phyloP scores from a whole-genome alignment of 2,113 vertebrate species.

The Pygoscelis antarcticus region DNA sequence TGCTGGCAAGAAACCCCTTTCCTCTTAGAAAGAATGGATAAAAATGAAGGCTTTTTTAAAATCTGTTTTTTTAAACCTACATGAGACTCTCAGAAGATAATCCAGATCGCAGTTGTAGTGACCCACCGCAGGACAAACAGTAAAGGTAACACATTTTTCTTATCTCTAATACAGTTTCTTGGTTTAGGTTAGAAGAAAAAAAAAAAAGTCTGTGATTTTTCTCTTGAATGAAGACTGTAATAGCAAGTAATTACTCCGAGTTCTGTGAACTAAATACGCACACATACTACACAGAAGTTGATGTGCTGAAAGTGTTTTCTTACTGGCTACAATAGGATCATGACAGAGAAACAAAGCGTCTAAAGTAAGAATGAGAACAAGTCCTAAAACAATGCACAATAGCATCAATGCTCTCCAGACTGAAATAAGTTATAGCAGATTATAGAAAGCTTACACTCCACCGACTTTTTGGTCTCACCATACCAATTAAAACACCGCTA shows the following conservation, averaged over 20 bases:
- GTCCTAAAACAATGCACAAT: neutral
- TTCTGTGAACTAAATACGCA: neutral
- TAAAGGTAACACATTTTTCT: neutral
- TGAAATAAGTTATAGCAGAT: neutral
- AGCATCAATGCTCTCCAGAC: neutral
- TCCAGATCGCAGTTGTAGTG: neutral
- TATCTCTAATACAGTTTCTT: neutral
- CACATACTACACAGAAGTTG: neutral
- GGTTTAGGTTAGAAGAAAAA: neutral
- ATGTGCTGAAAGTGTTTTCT: neutral
- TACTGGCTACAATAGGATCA: neutral
- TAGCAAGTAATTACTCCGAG: neutral
- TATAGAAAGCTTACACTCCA: neutral
- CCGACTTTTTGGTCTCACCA: neutral
- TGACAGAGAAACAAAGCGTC: neutral
- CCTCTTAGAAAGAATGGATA: neutral
- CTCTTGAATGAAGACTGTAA: neutral
- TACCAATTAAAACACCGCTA: neutral
- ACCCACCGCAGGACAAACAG: neutral
- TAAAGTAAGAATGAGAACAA: neutral
- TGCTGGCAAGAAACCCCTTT: neutral
- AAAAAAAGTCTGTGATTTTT: neutral
- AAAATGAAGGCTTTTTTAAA: neutral
- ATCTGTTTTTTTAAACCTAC: neutral
- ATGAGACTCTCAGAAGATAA: neutral